Evolutionary conservation across 2,113 vertebrate species (phyloP).

Genomic region (Hippocampus mohnikei): DNA sequence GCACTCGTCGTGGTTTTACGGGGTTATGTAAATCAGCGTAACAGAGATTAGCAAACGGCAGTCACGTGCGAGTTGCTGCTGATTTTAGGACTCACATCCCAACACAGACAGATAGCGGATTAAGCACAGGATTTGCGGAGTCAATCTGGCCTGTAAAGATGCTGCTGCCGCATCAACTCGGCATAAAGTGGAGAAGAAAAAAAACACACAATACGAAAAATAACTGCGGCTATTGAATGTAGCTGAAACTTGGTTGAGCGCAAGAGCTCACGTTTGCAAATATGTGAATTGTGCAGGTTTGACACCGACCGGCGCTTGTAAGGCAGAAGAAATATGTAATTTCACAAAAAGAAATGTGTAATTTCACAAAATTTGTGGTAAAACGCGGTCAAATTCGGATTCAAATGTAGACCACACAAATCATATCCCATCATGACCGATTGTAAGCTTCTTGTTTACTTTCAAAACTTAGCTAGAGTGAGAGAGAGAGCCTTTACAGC

Average conservation of each 20-base stretch:
- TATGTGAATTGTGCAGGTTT: neutral
- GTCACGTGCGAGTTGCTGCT: slow-evolving; percentile 43
- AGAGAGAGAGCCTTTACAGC: too few species aligned
- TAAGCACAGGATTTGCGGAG: slow-evolving; percentile 45
- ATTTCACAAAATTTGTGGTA: too few species aligned
- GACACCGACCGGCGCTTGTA: too few species aligned
- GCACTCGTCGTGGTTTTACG: slow-evolving; percentile 16
- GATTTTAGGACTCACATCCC: slow-evolving; percentile 32
- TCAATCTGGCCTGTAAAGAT: slow-evolving; percentile 46
- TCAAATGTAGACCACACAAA: too few species aligned
- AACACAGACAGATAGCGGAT: slow-evolving; percentile 49
- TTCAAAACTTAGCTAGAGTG: too few species aligned
- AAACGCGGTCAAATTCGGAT: too few species aligned
- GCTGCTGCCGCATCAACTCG: slow-evolving; percentile 27
- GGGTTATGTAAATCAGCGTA: slow-evolving; percentile 50
- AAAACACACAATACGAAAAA: neutral
- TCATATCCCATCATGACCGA: too few species aligned
- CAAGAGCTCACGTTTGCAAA: neutral
- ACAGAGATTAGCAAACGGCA: slow-evolving; percentile 43
- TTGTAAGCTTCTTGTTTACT: too few species aligned
- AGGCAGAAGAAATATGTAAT: too few species aligned
- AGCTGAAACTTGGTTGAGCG: too few species aligned
- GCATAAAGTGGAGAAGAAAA: neutral
- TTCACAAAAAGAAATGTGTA: too few species aligned
- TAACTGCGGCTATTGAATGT: too few species aligned